Base-by-base conservation (phyloP, 2,888 invertebrate species). In the Ethmia dodecea region DNA sequence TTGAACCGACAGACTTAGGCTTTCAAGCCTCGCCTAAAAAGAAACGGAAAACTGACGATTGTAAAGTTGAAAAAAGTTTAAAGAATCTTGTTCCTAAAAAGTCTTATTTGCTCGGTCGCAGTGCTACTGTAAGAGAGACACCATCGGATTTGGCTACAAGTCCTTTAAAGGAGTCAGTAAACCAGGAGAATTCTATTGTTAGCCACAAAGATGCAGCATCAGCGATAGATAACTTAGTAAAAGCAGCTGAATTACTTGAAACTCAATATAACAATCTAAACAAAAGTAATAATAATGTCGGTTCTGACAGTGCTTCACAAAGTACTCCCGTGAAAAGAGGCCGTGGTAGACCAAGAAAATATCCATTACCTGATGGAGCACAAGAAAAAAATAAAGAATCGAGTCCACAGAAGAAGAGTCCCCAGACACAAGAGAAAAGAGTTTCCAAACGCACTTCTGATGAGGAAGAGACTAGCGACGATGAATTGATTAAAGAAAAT, bases 211-310 rank as follows among this genome's bases (percentile, higher is more conserved):
- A 68, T 49, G 40, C 75, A 3, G 76, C 72, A 32, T 75, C 76
- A n/a, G 81, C 84, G 9, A 75, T 86, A 28, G 84, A 86, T 47
- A 84, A 61, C 52, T 67, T 86, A 35, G 86, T 84, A 0, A 83
- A 81, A 66, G 86, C 84, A 26, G 86, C 86, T 3, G 86, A 84
- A 40, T 51, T 86, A 36, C 61, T 86, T 24, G 86, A 86, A 50
- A 79, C 68, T 28, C 83, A 80, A 46, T 66, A 71, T 10, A 76
- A 69, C 57, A 70, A 47, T 34, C 49, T 62, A 14, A 58, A 53
- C 32, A 43, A 45, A 28, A 54, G 40, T 36, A 42, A 53, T 18
- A 41, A 37, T 5, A 33, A 34, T 28, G 33, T 49, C n/a, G 47
- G 47, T 15, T 59, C 46, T 28, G 31, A 58, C 14, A 62, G 47